phyloP scores from a whole-genome alignment of 1,140 invertebrate species.

The Megathymus violae region DNA sequence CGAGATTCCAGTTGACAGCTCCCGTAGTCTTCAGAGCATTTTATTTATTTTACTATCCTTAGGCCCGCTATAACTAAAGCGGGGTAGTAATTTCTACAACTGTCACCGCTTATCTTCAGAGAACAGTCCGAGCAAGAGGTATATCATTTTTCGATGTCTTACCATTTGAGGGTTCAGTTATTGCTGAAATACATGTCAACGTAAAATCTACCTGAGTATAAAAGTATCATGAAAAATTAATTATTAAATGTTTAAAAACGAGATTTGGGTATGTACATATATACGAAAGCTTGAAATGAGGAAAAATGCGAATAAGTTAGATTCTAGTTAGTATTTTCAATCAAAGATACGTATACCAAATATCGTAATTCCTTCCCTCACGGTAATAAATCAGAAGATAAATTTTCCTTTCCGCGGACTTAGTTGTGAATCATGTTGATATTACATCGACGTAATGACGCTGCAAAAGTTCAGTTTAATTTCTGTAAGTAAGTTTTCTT shows the following conservation, averaged over 20 bases:
- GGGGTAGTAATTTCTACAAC: background rate
- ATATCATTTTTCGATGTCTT: too few relatives aligned
- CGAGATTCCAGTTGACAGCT: constrained; percentile 5
- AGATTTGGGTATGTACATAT: too few relatives aligned
- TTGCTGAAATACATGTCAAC: too few relatives aligned
- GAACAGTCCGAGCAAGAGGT: background rate
- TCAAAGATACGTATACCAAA: too few relatives aligned
- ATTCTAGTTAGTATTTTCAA: too few relatives aligned
- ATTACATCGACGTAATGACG: background rate
- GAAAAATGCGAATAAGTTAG: too few relatives aligned
- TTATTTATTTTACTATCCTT: constrained; percentile 3
- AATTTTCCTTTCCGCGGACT: background rate
- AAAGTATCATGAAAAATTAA: too few relatives aligned
- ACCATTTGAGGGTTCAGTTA: too few relatives aligned
- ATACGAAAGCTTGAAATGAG: too few relatives aligned
- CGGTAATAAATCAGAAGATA: background rate
- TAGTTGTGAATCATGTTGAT: background rate
- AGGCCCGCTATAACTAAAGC: background rate
- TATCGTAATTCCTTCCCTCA: too few relatives aligned
- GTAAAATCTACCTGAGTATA: too few relatives aligned
- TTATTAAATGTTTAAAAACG: too few relatives aligned
- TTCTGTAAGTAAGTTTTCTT: background rate
- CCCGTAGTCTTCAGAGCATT: background rate
- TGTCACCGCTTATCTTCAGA: background rate
- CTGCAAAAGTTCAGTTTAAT: background rate